Evolutionary conservation across 2,797 vertebrate species (phyloP).

Genomic region (Myotis myotis): DNA sequence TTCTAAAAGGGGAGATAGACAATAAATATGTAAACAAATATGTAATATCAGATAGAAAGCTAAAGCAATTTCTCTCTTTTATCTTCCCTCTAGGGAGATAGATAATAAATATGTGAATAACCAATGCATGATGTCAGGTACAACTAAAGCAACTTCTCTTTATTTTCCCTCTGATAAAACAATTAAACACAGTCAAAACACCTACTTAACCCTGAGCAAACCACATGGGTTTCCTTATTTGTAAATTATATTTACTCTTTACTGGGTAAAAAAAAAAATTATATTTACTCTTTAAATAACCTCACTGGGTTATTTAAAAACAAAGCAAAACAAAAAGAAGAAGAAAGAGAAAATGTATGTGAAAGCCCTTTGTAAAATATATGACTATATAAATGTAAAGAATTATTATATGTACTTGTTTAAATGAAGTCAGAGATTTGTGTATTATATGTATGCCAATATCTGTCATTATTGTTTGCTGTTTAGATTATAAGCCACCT

Average conservation of each 20-base stretch:
- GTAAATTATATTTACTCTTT: not conserved
- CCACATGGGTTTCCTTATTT: constrained; percentile 15
- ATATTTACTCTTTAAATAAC: not conserved
- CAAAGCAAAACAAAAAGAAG: not conserved
- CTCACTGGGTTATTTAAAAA: not conserved
- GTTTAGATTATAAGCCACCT: not conserved
- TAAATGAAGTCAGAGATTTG: constrained; percentile 8
- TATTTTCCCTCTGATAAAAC: not conserved
- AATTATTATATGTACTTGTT: constrained; percentile 9
- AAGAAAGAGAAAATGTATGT: not conserved
- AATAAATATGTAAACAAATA: not conserved
- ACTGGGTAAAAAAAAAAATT: no score
- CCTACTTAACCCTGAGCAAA: not conserved
- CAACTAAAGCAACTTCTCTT: not conserved
- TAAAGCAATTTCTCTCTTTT: not conserved
- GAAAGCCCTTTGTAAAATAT: constrained; percentile 13
- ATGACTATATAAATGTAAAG: not conserved
- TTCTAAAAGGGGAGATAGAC: not conserved
- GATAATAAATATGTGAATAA: not conserved
- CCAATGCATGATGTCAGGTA: not conserved
- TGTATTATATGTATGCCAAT: not conserved
- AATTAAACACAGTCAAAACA: not conserved
- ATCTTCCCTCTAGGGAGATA: not conserved
- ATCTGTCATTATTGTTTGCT: not conserved
- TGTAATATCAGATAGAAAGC: not conserved